Conservation (phyloP, 1,140 invertebrate species). For the Manduca sexta region DNA sequence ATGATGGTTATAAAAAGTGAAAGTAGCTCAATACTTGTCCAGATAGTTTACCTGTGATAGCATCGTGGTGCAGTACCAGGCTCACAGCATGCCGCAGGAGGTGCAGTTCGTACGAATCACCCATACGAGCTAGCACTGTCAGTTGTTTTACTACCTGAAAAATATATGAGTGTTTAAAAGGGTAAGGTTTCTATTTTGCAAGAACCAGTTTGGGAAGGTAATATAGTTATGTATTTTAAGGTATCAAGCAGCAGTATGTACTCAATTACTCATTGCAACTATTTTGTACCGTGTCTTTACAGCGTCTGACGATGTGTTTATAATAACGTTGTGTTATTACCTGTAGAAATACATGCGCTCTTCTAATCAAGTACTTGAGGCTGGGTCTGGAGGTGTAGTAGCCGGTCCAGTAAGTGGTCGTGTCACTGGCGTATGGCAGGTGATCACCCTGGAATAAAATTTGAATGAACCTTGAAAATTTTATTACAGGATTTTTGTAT, state of each 20-base stretch:
- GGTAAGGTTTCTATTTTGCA: too few relatives aligned
- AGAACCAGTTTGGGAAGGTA: neutral
- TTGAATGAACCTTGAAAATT: too few relatives aligned
- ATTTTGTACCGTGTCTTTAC: neutral
- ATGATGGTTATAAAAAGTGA: too few relatives aligned
- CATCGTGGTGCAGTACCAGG: slow-evolving; percentile 83
- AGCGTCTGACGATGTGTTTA: too few relatives aligned
- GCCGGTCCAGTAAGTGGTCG: slow-evolving; percentile 86
- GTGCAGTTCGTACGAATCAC: slow-evolving; percentile 43
- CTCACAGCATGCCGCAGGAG: slow-evolving; percentile 72
- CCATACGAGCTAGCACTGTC: slow-evolving; percentile 32
- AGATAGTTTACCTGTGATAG: slow-evolving; percentile 74
- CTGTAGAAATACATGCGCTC: slow-evolving; percentile 80
- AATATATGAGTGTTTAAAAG: neutral
- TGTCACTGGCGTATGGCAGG: slow-evolving; percentile 83
- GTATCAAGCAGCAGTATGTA: neutral
- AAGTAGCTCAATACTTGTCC: too few relatives aligned
- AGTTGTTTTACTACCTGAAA: slow-evolving; percentile 66
- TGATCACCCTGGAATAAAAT: slow-evolving; percentile 74
- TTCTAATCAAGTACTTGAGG: slow-evolving; percentile 77
- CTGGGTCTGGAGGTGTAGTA: slow-evolving; percentile 85
- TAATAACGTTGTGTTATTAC: too few relatives aligned
- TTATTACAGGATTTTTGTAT: too few relatives aligned
- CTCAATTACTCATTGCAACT: neutral
- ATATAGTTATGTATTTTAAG: neutral